These are phyloP conservation scores for Orthosia gothica DNA, from an alignment of 2,888 invertebrate genomes.

Conservation along the genomic window DNA sequence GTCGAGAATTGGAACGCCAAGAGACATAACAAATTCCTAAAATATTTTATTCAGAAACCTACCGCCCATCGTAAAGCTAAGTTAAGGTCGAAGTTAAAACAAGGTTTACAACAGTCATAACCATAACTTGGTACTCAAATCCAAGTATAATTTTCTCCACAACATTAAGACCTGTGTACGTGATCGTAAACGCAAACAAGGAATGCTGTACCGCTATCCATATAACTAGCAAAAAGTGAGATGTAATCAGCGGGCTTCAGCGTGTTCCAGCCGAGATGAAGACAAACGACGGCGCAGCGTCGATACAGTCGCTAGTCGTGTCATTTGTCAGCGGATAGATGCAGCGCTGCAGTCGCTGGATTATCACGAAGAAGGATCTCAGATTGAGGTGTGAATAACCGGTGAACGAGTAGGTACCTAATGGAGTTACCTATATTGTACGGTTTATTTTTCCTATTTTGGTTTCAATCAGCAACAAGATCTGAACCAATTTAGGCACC, in stretches of 20 bases:
- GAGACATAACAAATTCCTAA: neutral
- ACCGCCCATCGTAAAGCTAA: neutral
- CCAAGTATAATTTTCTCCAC: constrained; percentile 21
- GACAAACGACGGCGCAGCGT: constrained; percentile 72
- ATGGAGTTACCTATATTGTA: neutral
- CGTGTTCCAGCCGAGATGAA: constrained; percentile 70
- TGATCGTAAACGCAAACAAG: constrained; percentile 56
- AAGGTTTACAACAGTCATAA: constrained; percentile 12
- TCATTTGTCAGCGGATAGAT: constrained; percentile 61
- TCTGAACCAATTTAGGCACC: too few relatives aligned
- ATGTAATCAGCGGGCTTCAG: constrained; percentile 73
- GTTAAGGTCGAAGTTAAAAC: constrained; percentile 5
- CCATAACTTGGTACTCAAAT: constrained; percentile 29
- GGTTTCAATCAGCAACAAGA: neutral
- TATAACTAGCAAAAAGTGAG: constrained; percentile 76
- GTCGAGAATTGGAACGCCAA: neutral
- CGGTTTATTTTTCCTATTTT: neutral
- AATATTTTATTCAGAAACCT: constrained; percentile 9
- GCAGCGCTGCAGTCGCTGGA: constrained; percentile 30
- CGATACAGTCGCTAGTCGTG: constrained; percentile 69
- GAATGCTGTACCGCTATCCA: constrained; percentile 69
- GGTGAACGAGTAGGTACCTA: neutral
- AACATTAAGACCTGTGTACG: constrained; percentile 39
- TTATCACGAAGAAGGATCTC: constrained; percentile 28
- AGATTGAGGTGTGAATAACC: constrained; percentile 37